Conservation (phyloP, 2,113 vertebrate species). For the Burhinus bistriatus region DNA sequence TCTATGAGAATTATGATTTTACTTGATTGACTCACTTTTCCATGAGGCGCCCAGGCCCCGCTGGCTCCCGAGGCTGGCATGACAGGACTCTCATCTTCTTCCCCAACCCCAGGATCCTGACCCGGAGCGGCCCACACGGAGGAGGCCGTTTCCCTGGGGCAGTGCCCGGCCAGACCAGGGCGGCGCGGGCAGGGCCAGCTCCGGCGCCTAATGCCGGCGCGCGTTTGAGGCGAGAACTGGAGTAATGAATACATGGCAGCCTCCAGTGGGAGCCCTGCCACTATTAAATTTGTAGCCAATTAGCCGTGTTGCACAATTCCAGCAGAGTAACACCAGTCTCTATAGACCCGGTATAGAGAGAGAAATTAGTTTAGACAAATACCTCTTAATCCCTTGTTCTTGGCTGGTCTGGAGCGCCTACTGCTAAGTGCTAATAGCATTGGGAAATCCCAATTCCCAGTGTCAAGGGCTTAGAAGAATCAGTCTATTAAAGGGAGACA, state of each 20-base stretch:
- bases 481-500: conserved; percentile 72
- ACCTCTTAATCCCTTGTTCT: conserved; percentile 80
- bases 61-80: neutral
- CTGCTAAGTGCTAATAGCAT: conserved; percentile 78
- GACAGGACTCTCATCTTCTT: neutral
- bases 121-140: rapidly evolving
- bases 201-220: neutral
- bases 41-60: neutral
- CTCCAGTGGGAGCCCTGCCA: conserved; percentile 72
- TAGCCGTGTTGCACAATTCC: conserved; percentile 80
- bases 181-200: neutral
- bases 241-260: conserved; percentile 15
- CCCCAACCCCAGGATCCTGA: too few species aligned
- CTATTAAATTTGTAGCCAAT: conserved; percentile 83
- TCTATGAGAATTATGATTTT: neutral
- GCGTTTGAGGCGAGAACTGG: neutral
- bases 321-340: conserved; percentile 79
- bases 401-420: conserved; percentile 75
- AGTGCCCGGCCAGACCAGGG: neutral
- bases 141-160: neutral
- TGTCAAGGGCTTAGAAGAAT: conserved; percentile 76
- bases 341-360: conserved; percentile 74
- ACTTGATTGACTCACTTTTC: neutral
- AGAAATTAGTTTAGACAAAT: conserved; percentile 84
- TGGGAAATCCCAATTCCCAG: conserved; percentile 79